Conservation (phyloP, 1,140 invertebrate species). For the Pseudomyrmex concolor region DNA sequence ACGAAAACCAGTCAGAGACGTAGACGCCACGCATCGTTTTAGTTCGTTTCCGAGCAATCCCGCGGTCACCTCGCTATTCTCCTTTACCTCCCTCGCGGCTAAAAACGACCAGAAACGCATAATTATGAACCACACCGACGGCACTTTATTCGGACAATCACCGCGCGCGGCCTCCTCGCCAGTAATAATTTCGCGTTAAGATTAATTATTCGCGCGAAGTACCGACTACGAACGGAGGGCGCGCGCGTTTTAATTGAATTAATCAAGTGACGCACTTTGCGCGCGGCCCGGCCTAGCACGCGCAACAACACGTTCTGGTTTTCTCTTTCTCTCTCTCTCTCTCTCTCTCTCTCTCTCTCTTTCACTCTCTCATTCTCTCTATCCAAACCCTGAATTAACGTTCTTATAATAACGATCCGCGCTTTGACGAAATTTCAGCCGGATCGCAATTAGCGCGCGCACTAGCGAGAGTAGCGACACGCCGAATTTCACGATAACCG, state of each 20-base stretch:
- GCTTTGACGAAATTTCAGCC: conserved; percentile 34
- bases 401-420: conserved; percentile 48
- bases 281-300: conserved; percentile 32
- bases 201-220: conserved; percentile 68
- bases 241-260: conserved; percentile 67
- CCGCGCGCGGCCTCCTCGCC: conserved; percentile 53
- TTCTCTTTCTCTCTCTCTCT: conserved; percentile 2
- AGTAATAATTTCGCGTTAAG: conserved; percentile 57
- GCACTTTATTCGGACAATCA: conserved; percentile 67
- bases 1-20: background rate
- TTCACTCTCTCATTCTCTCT: background rate
- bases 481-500: conserved; percentile 27
- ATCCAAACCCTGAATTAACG: conserved; percentile 33
- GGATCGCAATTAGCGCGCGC: conserved; percentile 32
- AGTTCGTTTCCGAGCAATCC: conserved; percentile 67
- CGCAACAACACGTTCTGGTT: conserved; percentile 6
- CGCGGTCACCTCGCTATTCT: background rate
- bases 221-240: conserved; percentile 10
- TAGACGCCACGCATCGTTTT: conserved; percentile 38
- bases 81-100: background rate
- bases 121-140: conserved; percentile 55
- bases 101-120: conserved; percentile 48
- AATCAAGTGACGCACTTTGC: conserved; percentile 52
- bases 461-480: background rate
- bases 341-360: background rate